Percentiles rank a stretch among this genome's conserved stretches.
phyloP scores from a whole-genome alignment of 2,888 invertebrate genomes.

The Heliconius sara region DNA sequence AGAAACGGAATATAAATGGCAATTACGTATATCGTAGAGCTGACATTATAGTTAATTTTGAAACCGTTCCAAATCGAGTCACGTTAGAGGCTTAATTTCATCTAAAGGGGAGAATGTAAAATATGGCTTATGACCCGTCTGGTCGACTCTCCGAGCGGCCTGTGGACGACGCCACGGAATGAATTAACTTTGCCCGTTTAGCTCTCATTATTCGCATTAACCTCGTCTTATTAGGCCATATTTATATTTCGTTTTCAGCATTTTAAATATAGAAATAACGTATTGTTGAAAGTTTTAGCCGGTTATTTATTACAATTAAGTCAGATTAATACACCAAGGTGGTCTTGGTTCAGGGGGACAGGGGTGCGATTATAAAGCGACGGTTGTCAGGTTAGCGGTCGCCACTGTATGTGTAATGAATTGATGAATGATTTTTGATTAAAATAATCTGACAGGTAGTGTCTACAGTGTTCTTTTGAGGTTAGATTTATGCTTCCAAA shows the following conservation, averaged over 20 bases:
- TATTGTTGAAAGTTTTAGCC: neutral
- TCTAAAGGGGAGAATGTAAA: constrained; percentile 34
- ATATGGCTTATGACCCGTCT: constrained; percentile 33
- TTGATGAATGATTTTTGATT: no score
- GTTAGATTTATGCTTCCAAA: no score
- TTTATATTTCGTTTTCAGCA: constrained; percentile 6
- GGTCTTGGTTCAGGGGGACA: no score
- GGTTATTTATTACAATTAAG: neutral
- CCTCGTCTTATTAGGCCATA: constrained; percentile 22
- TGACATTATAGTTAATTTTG: constrained; percentile 33
- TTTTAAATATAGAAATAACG: neutral
- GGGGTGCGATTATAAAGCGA: no score
- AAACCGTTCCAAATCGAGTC: constrained; percentile 39
- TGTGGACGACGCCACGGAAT: constrained; percentile 28
- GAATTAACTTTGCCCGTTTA: constrained; percentile 30
- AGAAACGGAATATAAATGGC: constrained; percentile 8
- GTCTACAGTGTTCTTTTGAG: no score
- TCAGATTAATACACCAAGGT: neutral
- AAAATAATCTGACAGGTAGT: no score
- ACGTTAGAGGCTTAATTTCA: constrained; percentile 42
- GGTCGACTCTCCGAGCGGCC: constrained; percentile 29
- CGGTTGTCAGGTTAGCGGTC: no score
- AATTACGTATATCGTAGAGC: constrained; percentile 14
- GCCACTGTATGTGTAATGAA: no score
- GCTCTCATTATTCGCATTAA: constrained; percentile 28